Evolutionary conservation across 2,113 vertebrate species (phyloP), one percentile per base, ranked within the genome.

Genomic region (Sander lucioperca): DNA sequence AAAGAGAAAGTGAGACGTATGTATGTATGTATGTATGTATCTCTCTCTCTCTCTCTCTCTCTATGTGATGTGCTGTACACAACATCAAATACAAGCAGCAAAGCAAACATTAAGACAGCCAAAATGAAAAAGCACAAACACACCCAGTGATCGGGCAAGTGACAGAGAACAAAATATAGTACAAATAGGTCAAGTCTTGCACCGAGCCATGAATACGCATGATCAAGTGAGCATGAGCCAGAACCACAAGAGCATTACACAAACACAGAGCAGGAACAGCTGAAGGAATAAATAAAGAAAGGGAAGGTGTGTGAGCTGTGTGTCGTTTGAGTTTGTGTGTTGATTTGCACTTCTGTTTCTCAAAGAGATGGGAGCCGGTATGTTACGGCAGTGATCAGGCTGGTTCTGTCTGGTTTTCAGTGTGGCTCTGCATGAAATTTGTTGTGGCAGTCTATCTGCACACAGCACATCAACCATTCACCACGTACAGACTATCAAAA

Each of bases 31-130:
- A 54, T 70, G 10, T 27, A 6, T 54, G 12, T n/a, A n/a, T n/a
- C n/a, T n/a, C n/a, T n/a, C n/a, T n/a, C n/a, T n/a, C n/a, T n/a
- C n/a, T n/a, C n/a, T n/a, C n/a, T n/a, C n/a, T n/a, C n/a, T n/a
- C n/a, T n/a, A n/a, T 83, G 63, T 73, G 67, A 82, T 48, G 82
- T 72, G 86, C 61, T 25, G 58, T 39, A 66, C 63, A 79, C 12
- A 80, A 88, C 77, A 79, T 71, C 63, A 54, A 89, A 57, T 63
- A 82, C 72, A 85, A 91, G 87, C 79, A 77, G 88, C 78, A 80
- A 85, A 83, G 85, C 85, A 80, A 88, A 88, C 50, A 81, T 66
- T n/a, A 64, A 89, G 33, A 84, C 83, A 77, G 82, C 83, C 69
- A 69, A 69, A 72, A 86, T 85, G 86, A 82, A 79, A 72, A 84